Conservation (phyloP, 2,888 invertebrate species). For the Sturmia bella region DNA sequence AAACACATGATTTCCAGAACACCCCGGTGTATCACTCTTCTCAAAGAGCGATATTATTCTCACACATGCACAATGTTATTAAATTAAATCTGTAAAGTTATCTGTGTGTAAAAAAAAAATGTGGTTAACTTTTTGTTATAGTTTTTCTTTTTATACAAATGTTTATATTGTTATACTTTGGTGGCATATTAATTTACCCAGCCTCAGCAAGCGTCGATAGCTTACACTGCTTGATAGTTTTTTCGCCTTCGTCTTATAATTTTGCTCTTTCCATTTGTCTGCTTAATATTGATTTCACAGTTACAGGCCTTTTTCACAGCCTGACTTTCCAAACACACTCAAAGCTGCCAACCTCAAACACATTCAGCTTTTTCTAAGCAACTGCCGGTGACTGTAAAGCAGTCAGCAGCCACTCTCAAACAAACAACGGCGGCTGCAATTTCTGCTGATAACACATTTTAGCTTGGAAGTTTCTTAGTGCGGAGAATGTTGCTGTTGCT, state of each 20-base stretch:
- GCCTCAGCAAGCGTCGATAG: conserved; percentile 76
- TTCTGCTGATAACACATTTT: conserved; percentile 66
- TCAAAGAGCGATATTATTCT: too few relatives aligned
- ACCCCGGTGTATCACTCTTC: too few relatives aligned
- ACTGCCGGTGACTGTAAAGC: conserved; percentile 16
- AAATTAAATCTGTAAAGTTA: too few relatives aligned
- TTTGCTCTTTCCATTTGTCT: conserved; percentile 22
- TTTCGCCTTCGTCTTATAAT: conserved; percentile 16
- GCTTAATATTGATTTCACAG: conserved; percentile 56
- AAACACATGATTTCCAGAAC: too few relatives aligned
- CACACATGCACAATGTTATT: too few relatives aligned
- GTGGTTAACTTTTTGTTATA: conserved; percentile 25
- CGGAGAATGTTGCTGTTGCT: neutral
- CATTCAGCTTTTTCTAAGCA: conserved; percentile 45
- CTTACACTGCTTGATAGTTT: conserved; percentile 75
- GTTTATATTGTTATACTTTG: conserved; percentile 68
- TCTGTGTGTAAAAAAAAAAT: neutral
- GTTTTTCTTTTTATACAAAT: conserved; percentile 26
- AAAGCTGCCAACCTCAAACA: conserved; percentile 4
- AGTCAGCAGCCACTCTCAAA: conserved; percentile 9
- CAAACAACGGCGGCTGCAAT: conserved; percentile 42
- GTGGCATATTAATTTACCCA: conserved; percentile 73
- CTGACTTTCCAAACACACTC: conserved; percentile 51
- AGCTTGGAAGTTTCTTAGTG: conserved; percentile 44
- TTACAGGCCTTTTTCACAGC: conserved; percentile 32